A percentile compares a stretch with the other conserved stretches of the same genome.
Evolutionary conservation across 1,140 invertebrate species (phyloP).

Genomic region (Goniozus legneri): DNA sequence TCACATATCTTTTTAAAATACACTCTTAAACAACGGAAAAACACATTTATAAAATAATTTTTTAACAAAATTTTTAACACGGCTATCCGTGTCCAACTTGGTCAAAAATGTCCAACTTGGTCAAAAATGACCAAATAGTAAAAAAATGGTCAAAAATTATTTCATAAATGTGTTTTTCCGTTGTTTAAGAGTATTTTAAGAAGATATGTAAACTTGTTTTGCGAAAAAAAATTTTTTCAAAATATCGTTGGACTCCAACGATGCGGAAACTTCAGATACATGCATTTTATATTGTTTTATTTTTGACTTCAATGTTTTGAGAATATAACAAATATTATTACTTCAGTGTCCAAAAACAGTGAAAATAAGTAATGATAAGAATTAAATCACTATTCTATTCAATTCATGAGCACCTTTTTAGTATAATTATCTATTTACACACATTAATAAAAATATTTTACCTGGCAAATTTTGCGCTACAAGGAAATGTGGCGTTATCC

Average conservation of each 20-base stretch:
- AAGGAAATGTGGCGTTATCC: slow-evolving; percentile 43
- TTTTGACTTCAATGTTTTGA: too few species aligned
- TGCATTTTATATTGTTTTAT: not conserved
- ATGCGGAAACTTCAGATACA: not conserved
- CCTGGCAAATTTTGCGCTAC: slow-evolving; percentile 34
- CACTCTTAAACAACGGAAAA: not conserved
- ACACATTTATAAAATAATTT: not conserved
- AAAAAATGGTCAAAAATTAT: too few species aligned
- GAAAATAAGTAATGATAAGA: not conserved
- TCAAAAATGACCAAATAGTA: too few species aligned
- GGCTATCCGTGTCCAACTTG: too few species aligned
- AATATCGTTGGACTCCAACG: not conserved
- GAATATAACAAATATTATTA: not conserved
- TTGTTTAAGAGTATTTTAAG: too few species aligned
- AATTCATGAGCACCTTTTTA: not conserved
- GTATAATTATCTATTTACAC: too few species aligned
- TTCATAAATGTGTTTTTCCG: too few species aligned
- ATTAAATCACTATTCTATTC: not conserved
- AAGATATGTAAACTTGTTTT: not conserved
- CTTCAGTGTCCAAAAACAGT: too few species aligned
- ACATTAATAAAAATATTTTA: too few species aligned
- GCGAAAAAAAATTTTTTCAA: not conserved
- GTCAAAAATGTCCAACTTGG: too few species aligned
- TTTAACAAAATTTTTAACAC: not conserved
- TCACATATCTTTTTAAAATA: not conserved